phyloP scores from a whole-genome alignment of 2,797 vertebrate genomes.

The Pipistrellus nathusii region DNA sequence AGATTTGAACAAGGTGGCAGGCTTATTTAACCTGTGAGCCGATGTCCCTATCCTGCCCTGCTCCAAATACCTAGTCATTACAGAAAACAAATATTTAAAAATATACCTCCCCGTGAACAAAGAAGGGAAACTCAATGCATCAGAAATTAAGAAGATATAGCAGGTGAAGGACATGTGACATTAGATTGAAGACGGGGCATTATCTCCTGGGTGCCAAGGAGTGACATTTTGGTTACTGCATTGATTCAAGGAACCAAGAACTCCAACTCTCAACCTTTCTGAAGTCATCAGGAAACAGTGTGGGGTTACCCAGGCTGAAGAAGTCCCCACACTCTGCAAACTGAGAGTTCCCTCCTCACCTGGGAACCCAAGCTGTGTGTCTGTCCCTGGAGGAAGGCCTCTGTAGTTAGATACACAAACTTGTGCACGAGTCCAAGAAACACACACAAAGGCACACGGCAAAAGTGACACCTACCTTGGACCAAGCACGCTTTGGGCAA shows the following conservation, averaged over 20 bases:
- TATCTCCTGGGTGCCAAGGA: neutral
- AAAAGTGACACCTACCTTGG: neutral
- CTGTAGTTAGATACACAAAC: neutral
- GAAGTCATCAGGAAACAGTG: neutral
- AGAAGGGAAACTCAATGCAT: neutral
- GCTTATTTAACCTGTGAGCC: neutral
- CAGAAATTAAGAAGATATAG: neutral
- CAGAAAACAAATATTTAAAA: neutral
- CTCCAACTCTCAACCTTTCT: neutral
- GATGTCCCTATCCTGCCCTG: neutral
- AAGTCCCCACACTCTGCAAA: neutral
- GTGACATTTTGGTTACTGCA: neutral
- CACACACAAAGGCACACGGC: fast-evolving
- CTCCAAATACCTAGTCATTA: neutral
- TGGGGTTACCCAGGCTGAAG: fast-evolving
- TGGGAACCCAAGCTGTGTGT: fast-evolving
- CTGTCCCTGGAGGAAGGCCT: neutral
- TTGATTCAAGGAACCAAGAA: neutral
- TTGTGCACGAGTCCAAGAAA: neutral
- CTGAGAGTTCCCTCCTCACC: neutral
- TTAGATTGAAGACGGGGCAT: neutral
- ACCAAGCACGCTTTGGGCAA: neutral
- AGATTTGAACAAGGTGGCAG: neutral
- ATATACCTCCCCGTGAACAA: neutral
- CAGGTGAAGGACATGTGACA: neutral